phyloP scores from a whole-genome alignment of 2,888 invertebrate species.

The Pollenia griseotomentosa region DNA sequence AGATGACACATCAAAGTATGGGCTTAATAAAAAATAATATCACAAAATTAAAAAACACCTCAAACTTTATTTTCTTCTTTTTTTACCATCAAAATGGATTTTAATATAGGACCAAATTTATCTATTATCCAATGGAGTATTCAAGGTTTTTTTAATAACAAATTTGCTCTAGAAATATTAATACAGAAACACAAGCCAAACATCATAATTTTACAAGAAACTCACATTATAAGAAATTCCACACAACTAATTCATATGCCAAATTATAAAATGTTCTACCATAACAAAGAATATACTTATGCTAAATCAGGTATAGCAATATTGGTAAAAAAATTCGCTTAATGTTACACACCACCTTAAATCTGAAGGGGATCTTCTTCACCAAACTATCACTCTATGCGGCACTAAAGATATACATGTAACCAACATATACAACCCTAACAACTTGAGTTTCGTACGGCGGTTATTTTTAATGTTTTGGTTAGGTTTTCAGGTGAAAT shows the following conservation, averaged over 20 bases:
- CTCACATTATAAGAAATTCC: slow-evolving; percentile 21
- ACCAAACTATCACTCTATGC: slow-evolving; percentile 18
- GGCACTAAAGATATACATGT: slow-evolving; percentile 1
- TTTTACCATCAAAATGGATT: background rate
- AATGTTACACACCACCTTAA: background rate
- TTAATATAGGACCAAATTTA: slow-evolving; percentile 7
- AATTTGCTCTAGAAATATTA: slow-evolving; percentile 33
- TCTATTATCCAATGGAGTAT: slow-evolving; percentile 39
- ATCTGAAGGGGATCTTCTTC: slow-evolving; percentile 15
- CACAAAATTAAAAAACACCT: background rate
- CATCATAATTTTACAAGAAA: slow-evolving; percentile 33
- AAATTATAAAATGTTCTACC: slow-evolving; percentile 15
- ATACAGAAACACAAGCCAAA: slow-evolving; percentile 44
- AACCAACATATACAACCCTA: slow-evolving; percentile 32
- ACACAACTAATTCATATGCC: background rate
- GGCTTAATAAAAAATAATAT: background rate
- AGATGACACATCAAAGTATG: too few species aligned
- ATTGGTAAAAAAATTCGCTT: slow-evolving; percentile 1
- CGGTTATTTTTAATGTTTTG: too few species aligned
- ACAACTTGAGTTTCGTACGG: too few species aligned
- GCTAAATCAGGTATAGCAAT: slow-evolving; percentile 16
- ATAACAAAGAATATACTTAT: slow-evolving; percentile 23
- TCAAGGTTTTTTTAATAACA: slow-evolving; percentile 16
- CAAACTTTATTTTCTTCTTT: background rate
- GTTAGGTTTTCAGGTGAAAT: too few species aligned